Conservation (phyloP, 2,113 vertebrate genomes). For the Morone saxatilis region DNA sequence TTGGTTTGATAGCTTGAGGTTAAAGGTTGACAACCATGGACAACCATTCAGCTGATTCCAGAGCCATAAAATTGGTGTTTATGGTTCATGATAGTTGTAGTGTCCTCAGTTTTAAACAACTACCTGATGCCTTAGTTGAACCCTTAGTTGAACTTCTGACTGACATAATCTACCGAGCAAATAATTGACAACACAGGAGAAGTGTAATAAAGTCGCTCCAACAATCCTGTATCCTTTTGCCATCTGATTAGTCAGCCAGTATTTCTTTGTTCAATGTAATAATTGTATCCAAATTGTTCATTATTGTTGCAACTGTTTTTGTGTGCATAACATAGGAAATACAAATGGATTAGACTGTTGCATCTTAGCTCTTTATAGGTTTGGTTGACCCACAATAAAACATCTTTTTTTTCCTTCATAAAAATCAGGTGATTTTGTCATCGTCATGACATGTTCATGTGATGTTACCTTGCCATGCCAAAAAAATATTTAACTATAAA, state of each 20-base stretch:
- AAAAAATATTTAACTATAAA: conserved; percentile 47
- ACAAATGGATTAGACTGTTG: not conserved
- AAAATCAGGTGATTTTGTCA: conserved; percentile 8
- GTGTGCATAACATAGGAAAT: not conserved
- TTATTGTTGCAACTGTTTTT: not conserved
- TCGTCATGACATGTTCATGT: conserved; percentile 37
- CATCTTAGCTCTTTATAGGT: not conserved
- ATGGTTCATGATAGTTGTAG: conserved; percentile 49
- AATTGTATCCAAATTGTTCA: fast-evolving
- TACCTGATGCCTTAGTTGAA: conserved; percentile 16
- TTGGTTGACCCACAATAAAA: conserved; percentile 17
- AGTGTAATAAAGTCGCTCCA: conserved; percentile 27
- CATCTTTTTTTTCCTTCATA: conserved; percentile 24
- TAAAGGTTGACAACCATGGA: conserved; percentile 57
- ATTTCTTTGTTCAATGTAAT: not conserved
- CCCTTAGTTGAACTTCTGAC: conserved; percentile 45
- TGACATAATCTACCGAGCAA: conserved; percentile 49
- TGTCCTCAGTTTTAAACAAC: conserved; percentile 51
- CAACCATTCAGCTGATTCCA: conserved; percentile 55
- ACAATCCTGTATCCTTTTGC: not conserved
- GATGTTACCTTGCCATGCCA: conserved; percentile 24
- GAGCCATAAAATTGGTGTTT: conserved; percentile 65
- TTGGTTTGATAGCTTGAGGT: conserved; percentile 47
- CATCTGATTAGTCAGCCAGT: not conserved
- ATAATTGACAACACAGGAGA: conserved; percentile 61